These are phyloP conservation scores for Hyaena hyaena DNA, from an alignment of 2,113 vertebrate species.

Conservation along the genomic window DNA sequence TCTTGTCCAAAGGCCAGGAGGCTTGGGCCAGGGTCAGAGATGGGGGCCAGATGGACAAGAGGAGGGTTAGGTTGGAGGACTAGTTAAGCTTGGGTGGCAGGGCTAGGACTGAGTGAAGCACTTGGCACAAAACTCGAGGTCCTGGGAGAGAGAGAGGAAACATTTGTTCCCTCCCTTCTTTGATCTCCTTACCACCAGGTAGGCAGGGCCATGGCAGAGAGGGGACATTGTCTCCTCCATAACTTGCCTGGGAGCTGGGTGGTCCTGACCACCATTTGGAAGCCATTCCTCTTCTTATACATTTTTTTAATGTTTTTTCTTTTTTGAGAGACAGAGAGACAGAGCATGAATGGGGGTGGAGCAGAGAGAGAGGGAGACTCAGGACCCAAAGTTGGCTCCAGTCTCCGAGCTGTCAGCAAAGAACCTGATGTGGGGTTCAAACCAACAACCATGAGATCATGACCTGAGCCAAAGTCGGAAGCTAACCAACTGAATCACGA, in stretches of 20 bases:
- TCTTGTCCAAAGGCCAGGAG: not conserved
- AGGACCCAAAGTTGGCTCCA: too few relatives aligned
- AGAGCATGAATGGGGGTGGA: too few relatives aligned
- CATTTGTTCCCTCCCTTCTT: not conserved
- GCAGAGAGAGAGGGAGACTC: too few relatives aligned
- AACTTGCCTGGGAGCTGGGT: too few relatives aligned
- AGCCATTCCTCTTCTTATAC: too few relatives aligned
- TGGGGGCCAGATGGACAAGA: not conserved
- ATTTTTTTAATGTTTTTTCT: too few relatives aligned
- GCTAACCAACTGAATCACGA: too few relatives aligned
- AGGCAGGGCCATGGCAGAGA: accelerated
- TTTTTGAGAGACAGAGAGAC: too few relatives aligned
- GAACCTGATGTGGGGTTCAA: too few relatives aligned
- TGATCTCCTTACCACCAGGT: not conserved
- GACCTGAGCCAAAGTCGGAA: too few relatives aligned
- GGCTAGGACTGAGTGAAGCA: not conserved
- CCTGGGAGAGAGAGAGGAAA: accelerated
- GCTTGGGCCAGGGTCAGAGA: not conserved
- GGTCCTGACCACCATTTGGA: not conserved
- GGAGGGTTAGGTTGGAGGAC: not conserved
- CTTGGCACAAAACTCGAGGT: accelerated
- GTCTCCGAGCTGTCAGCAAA: too few relatives aligned
- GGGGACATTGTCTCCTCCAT: not conserved
- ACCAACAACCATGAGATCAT: too few relatives aligned
- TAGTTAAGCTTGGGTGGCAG: accelerated